These are phyloP conservation scores for Mormoops blainvillei DNA, from an alignment of 2,113 vertebrate species.

Conservation along the genomic window DNA sequence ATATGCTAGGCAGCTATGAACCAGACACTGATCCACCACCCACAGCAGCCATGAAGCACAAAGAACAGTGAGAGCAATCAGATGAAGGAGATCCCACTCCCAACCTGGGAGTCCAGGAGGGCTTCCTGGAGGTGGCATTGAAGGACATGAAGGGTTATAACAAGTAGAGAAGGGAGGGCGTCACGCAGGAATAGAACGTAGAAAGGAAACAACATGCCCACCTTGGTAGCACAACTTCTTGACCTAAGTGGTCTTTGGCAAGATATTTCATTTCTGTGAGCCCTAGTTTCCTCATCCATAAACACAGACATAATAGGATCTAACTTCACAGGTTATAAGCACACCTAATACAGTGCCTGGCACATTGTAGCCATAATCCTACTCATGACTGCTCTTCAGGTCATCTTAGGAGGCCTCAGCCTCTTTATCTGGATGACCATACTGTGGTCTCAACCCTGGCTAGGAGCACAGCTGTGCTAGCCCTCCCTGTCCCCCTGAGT, in stretches of 20 bases:
- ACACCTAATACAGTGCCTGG: not conserved
- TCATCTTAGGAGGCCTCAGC: not conserved
- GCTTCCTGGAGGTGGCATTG: not conserved
- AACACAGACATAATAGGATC: not conserved
- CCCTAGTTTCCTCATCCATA: not conserved
- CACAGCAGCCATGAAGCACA: not conserved
- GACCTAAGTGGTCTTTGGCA: not conserved
- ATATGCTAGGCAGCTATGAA: not conserved
- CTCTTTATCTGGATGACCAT: not conserved
- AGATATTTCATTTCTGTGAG: not conserved
- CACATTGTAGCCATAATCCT: not conserved
- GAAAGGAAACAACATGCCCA: not conserved
- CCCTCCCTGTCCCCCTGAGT: not conserved
- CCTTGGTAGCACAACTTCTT: not conserved
- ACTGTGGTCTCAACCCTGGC: not conserved
- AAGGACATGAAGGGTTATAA: not conserved
- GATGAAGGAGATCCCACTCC: not conserved
- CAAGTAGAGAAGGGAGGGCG: not conserved
- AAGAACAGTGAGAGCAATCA: not conserved
- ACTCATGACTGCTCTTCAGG: not conserved
- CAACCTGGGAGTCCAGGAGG: not conserved
- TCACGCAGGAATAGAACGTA: not conserved
- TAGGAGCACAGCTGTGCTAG: not conserved
- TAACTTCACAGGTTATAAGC: not conserved
- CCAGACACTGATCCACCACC: not conserved